Evolutionary conservation across 1,140 invertebrate species (phyloP).

Genomic region (Caenorhabditis elegans): DNA sequence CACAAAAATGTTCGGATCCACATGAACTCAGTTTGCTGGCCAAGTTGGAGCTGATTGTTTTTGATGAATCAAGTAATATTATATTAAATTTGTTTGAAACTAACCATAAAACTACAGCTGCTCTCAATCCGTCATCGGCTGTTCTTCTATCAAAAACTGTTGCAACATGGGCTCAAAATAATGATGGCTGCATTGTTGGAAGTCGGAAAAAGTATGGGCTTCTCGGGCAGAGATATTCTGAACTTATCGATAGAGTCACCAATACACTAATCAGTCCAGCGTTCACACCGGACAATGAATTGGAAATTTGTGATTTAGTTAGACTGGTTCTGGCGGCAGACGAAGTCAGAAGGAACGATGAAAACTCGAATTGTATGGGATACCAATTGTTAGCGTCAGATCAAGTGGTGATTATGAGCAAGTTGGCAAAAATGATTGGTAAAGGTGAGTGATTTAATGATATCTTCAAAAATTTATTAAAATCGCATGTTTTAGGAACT

Average conservation of each 20-base stretch:
- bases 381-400: neutral
- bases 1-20: conserved; percentile 18
- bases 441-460: neutral
- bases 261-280: neutral
- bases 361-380: neutral
- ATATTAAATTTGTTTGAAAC: too few species aligned
- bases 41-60: neutral
- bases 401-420: conserved; percentile 12
- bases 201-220: neutral
- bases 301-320: neutral
- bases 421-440: neutral
- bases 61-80: neutral
- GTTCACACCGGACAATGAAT: neutral
- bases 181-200: conserved; percentile 1
- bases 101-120: neutral
- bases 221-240: neutral
- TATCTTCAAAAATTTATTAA: too few species aligned
- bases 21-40: neutral
- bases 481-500: too few species aligned
- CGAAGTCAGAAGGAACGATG: neutral
- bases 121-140: neutral
- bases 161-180: neutral
- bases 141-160: neutral
- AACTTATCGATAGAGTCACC: conserved; percentile 1
- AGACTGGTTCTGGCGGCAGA: neutral